These are phyloP conservation scores for Sebastes vulpes DNA, from an alignment of 2,797 vertebrate species.

Conservation along the genomic window DNA sequence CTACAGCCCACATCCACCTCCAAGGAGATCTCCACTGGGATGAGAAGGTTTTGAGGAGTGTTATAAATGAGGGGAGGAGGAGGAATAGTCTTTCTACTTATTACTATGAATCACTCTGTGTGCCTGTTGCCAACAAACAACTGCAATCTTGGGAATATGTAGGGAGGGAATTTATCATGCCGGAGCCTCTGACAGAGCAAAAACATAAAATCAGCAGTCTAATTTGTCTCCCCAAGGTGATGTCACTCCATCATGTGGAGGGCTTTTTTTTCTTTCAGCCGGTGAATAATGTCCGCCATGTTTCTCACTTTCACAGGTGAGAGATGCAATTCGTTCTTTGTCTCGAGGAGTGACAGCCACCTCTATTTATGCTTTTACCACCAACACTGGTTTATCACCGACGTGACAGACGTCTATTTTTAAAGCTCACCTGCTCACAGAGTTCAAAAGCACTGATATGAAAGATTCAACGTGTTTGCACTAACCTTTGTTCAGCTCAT, in stretches of 20 bases:
- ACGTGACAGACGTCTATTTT: conserved; percentile 46
- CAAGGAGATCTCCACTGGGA: conserved; percentile 19
- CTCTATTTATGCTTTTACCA: conserved; percentile 54
- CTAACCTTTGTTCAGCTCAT: conserved; percentile 8
- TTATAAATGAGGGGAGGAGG: conserved; percentile 50
- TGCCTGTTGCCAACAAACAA: conserved; percentile 79
- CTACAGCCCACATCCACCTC: conserved; percentile 30
- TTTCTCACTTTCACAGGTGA: conserved; percentile 72
- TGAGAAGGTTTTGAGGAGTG: conserved; percentile 43
- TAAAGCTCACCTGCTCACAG: conserved; percentile 1
- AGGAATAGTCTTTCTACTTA: conserved; percentile 51
- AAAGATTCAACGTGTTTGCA: not conserved
- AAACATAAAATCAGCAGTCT: conserved; percentile 83
- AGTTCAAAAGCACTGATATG: conserved; percentile 20
- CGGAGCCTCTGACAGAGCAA: conserved; percentile 71
- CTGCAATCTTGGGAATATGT: conserved; percentile 77
- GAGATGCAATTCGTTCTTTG: conserved; percentile 54
- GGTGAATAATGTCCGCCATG: conserved; percentile 63
- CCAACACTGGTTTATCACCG: conserved; percentile 38
- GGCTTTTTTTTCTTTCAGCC: conserved; percentile 70
- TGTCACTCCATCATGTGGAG: conserved; percentile 75
- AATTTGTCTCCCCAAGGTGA: conserved; percentile 84
- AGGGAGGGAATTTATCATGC: conserved; percentile 75
- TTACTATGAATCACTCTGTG: conserved; percentile 77
- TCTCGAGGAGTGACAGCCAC: conserved; percentile 44